phyloP scores from a whole-genome alignment of 2,797 vertebrate genomes.

The Malacoctenus gilli region DNA sequence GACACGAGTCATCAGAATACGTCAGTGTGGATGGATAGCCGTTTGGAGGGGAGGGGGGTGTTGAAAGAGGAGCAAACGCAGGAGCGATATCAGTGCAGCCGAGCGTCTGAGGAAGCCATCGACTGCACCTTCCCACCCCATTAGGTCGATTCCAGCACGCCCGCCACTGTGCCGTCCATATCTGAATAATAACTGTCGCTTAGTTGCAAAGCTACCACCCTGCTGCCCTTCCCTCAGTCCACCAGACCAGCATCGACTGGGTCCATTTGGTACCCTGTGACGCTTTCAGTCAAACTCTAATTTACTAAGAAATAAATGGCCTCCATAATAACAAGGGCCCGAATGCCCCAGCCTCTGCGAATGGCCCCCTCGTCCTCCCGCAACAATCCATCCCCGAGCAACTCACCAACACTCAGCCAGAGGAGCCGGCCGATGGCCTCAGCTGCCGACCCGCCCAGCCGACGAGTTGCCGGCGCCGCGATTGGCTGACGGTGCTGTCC shows the following conservation, averaged over 20 bases:
- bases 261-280: constrained; percentile 82
- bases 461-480: constrained; percentile 39
- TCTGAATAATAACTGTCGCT: constrained; percentile 81
- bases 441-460: constrained; percentile 43
- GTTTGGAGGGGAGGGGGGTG: constrained; percentile 23
- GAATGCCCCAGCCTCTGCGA: constrained; percentile 49
- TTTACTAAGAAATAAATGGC: constrained; percentile 80
- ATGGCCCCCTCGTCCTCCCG: constrained; percentile 46
- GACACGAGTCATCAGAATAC: constrained; percentile 83
- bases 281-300: constrained; percentile 80
- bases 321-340: constrained; percentile 69
- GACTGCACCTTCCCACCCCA: constrained; percentile 82
- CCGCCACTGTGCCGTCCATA: constrained; percentile 63
- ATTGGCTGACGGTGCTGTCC: constrained; percentile 59
- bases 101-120: constrained; percentile 76
- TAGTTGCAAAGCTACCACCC: constrained; percentile 58
- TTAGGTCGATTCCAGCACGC: constrained; percentile 74
- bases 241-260: constrained; percentile 74
- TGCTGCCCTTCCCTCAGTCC: constrained; percentile 64
- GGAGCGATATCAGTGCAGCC: constrained; percentile 74
- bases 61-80: constrained; percentile 54
- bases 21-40: constrained; percentile 75
- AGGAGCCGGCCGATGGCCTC: constrained; percentile 35
- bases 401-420: constrained; percentile 30
- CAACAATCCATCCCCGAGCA: constrained; percentile 42